Percentiles rank a stretch among this genome's conserved stretches.
Conservation (phyloP, 2,113 vertebrate species). For the Gnathonemus longibarbis region DNA sequence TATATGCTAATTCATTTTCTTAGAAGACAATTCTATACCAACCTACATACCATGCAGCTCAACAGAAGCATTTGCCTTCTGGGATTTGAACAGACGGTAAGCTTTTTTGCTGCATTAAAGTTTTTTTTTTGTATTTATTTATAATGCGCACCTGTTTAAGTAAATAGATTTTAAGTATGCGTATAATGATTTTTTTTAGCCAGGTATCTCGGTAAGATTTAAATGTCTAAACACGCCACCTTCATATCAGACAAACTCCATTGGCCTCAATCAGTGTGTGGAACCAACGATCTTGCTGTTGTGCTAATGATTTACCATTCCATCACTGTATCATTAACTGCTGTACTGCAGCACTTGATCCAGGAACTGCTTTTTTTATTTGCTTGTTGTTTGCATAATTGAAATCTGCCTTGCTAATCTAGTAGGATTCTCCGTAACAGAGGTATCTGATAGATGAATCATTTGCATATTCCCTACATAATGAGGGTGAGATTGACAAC, state of each 20-base stretch:
- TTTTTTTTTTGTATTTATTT: not conserved
- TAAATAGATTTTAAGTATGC: not conserved
- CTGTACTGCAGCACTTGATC: not conserved
- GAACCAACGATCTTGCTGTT: not conserved
- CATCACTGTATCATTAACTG: not conserved
- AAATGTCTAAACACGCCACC: not conserved
- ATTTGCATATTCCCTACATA: not conserved
- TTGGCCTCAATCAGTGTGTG: not conserved
- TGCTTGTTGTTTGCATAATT: not conserved
- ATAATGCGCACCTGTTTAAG: not conserved
- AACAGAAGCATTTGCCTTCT: not conserved
- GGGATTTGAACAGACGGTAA: not conserved
- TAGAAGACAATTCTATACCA: not conserved
- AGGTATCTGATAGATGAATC: not conserved
- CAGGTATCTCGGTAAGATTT: not conserved
- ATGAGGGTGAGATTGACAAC: not conserved
- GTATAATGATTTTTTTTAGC: not conserved
- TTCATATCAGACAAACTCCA: not conserved
- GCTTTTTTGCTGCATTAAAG: not conserved
- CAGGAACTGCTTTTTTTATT: not conserved
- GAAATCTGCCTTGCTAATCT: not conserved
- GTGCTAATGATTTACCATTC: not conserved
- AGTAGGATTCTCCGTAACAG: not conserved
- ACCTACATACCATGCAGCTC: not conserved
- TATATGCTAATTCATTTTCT: not conserved